These are phyloP conservation scores for Orestias chungarensis DNA, from an alignment of 2,797 vertebrate genomes.

Conservation along the genomic window DNA sequence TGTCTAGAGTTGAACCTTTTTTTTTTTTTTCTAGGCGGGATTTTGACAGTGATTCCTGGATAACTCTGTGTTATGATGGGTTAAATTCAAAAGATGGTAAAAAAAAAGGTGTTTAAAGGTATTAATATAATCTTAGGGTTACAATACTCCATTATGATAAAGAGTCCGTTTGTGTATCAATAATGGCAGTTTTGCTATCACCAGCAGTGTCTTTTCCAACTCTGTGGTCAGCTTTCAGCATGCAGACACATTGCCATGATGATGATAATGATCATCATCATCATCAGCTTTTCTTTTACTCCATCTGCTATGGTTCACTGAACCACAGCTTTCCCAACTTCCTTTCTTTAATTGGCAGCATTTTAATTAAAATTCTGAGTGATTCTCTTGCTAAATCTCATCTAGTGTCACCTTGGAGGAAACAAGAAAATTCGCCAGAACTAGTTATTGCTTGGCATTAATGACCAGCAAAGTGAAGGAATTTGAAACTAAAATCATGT, in stretches of 20 bases:
- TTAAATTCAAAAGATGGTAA: too few species aligned
- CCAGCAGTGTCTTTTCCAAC: constrained; percentile 21
- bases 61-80: too few species aligned
- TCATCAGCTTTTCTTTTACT: constrained; percentile 47
- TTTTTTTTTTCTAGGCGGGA: too few species aligned
- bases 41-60: too few species aligned
- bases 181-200: constrained; percentile 36
- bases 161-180: constrained; percentile 41
- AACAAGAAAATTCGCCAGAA: constrained; percentile 47
- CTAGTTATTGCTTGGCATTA: constrained; percentile 27
- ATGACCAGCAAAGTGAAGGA: constrained; percentile 21
- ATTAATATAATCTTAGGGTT: too few species aligned
- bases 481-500: constrained; percentile 23
- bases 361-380: constrained; percentile 72
- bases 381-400: constrained; percentile 58
- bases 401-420: constrained; percentile 65
- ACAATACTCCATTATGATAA: too few species aligned
- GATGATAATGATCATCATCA: constrained; percentile 43
- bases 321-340: constrained; percentile 67
- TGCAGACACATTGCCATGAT: constrained; percentile 41
- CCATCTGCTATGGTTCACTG: constrained; percentile 68
- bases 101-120: too few species aligned
- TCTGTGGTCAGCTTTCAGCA: constrained; percentile 41
- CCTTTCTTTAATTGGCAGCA: constrained; percentile 77
- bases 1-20: too few species aligned